Base-by-base conservation (phyloP, 1,140 invertebrate species). In the Neodiprion virginianus region DNA sequence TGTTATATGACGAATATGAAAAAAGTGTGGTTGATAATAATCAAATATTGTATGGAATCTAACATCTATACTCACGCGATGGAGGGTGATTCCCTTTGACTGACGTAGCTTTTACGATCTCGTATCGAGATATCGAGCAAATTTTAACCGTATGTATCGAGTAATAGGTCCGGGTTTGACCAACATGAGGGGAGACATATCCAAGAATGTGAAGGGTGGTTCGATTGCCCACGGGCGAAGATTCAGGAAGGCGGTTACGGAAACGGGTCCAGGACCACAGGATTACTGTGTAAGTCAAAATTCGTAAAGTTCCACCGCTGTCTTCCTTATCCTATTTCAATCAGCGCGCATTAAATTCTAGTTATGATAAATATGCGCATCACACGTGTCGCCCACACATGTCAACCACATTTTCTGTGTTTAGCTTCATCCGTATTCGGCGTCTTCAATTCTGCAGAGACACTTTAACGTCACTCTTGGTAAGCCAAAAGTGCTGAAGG, bases 401-500 rank as follows among this genome's bases (percentile, higher is more conserved):
- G 28, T 1, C 28, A 40, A 40, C 28, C 28, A 40, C 28, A 40
- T 69, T 69, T 66, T 23, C 47, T 69, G 28, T 28, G 11, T 65
- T 66, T 21, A 81, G 80, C 72, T 81, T 28, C 72, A 81, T 65
- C 79, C 79, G 1, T 78, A 76, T 11, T 10, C 74, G 1, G 47
- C 53, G 14, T 81, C 80, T 2, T 78, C 79, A 4, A 17, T 81
- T 10, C 8, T 77, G 48, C 77, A 75, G 28, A 79, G 72, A 50
- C 78, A 78, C 21, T 81, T 78, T 72, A 81, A 81, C 28, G 73
- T 75, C 10, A 67, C 48, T 9, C 48, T 81, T 17, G 78, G 76
- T 3, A 76, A 77, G 61, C 49, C 78, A 10, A 73, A 69, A 40
- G 21, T 69, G 0, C 49, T 75, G 0, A 40, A 23, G 0, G 14